Conservation (phyloP, 2,888 invertebrate species). For the Synanthedon myopaeformis region DNA sequence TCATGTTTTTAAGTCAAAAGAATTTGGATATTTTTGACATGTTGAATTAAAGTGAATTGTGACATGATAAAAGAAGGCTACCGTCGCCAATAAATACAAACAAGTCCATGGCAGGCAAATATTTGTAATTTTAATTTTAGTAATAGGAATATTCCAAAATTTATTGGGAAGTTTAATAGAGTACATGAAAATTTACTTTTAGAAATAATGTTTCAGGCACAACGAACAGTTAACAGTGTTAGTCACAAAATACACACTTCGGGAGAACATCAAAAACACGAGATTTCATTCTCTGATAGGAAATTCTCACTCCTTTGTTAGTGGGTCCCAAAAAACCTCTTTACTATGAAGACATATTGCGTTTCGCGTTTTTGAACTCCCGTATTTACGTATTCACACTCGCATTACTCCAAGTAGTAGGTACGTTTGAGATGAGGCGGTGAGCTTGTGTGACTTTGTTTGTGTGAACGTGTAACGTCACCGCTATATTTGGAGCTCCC, state of each 20-base stretch:
- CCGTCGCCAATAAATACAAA: no score
- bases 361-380: constrained; percentile 69
- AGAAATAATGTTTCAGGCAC: no score
- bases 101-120: no score
- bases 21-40: no score
- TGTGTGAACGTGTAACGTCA: constrained; percentile 53
- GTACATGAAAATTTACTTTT: no score
- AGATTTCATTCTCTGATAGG: constrained; percentile 48
- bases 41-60: no score
- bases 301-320: constrained; percentile 48
- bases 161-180: no score
- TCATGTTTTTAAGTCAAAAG: no score
- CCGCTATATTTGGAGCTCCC: constrained; percentile 36
- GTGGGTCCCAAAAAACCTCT: constrained; percentile 44
- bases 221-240: no score
- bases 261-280: constrained; percentile 40
- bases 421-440: constrained; percentile 58
- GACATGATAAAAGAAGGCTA: no score
- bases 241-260: constrained; percentile 18
- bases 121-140: no score
- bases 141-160: no score
- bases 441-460: constrained; percentile 37
- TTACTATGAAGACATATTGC: constrained; percentile 64
- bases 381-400: constrained; percentile 70
- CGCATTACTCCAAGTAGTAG: constrained; percentile 62